Percentiles rank a stretch among this genome's conserved stretches.
Conservation (phyloP, 2,113 vertebrate genomes). For the Asarcornis scutulata region DNA sequence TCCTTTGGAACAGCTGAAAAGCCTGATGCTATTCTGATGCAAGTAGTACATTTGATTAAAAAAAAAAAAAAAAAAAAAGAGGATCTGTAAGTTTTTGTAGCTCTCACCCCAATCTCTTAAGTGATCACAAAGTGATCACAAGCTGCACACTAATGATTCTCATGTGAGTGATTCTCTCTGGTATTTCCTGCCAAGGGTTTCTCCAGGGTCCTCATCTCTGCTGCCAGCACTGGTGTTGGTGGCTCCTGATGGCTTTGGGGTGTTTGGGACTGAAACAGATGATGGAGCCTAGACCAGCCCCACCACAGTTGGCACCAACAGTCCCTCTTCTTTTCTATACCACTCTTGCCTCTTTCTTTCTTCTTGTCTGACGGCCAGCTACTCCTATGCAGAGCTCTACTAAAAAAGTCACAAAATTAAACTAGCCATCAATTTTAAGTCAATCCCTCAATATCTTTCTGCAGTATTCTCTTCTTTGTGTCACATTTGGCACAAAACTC, state of each 20-base stretch:
- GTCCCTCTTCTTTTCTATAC: too few species aligned
- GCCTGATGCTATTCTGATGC: neutral
- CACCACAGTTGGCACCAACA: rapidly evolving
- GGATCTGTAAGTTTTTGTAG: neutral
- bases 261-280: neutral
- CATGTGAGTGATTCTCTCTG: rapidly evolving
- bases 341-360: neutral
- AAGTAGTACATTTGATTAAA: neutral
- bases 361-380: neutral
- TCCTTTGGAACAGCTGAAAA: neutral
- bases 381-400: neutral
- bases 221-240: neutral
- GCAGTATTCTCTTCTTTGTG: rapidly evolving
- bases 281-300: rapidly evolving
- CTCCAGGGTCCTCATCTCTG: neutral
- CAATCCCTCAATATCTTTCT: neutral
- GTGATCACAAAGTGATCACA: too few species aligned
- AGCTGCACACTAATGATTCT: neutral
- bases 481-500: neutral
- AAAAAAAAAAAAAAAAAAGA: neutral
- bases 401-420: neutral
- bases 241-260: neutral
- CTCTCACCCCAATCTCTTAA: rapidly evolving
- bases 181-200: neutral
- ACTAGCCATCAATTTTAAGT: neutral